Percentiles rank a stretch among this genome's conserved stretches.
These are phyloP conservation scores for Rafetus swinhoei DNA, from an alignment of 2,113 vertebrate genomes.

Conservation along the genomic window DNA sequence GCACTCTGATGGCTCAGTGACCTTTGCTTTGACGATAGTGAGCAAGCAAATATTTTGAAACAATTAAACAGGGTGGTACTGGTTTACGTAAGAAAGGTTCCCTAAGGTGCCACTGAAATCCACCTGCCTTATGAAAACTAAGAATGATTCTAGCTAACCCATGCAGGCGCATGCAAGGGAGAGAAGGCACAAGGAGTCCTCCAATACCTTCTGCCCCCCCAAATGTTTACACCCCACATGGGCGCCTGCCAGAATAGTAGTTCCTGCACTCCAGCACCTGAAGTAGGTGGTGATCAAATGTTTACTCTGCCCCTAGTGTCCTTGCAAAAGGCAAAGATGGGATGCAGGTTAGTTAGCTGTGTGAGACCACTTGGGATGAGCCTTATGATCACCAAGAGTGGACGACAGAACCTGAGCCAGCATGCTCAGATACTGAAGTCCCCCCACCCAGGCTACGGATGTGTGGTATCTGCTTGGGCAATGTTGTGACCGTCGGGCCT, in stretches of 20 bases:
- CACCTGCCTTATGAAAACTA: not conserved
- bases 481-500: not conserved
- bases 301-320: not conserved
- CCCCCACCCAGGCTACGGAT: not conserved
- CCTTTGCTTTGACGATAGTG: slow-evolving; percentile 25
- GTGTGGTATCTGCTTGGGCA: not conserved
- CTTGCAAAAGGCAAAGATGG: not conserved
- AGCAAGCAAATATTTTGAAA: slow-evolving; percentile 57
- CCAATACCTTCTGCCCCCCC: not conserved
- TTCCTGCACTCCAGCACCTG: too few species aligned
- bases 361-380: not conserved
- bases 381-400: not conserved
- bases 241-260: not conserved
- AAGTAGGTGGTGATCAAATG: not conserved
- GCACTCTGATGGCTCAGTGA: not conserved
- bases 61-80: not conserved
- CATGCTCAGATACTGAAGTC: too few species aligned
- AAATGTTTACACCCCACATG: not conserved
- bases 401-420: too few species aligned
- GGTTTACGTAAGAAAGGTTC: not conserved
- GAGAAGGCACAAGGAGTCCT: not conserved
- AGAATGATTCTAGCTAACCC: not conserved
- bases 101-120: not conserved
- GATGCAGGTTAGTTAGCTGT: not conserved
- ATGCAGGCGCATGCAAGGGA: not conserved